A percentile compares a stretch with the other conserved stretches of the same genome.
Conservation (phyloP, 1,140 invertebrate species). For the Polypedilum vanderplanki region DNA sequence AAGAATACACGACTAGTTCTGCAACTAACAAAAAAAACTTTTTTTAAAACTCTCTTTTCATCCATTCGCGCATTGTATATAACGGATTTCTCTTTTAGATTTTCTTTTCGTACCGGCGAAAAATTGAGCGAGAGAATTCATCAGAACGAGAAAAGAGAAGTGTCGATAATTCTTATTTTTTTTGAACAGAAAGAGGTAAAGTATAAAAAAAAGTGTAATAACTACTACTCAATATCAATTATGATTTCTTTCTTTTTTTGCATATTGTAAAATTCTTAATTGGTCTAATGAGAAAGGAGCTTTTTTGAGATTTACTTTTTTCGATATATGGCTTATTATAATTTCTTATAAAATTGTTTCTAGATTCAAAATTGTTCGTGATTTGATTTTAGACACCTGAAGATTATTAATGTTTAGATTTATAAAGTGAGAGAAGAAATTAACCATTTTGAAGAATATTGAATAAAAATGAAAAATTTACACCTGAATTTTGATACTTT, state of each 20-base stretch:
- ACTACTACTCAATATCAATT: neutral
- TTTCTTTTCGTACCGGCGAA: neutral
- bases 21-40: neutral
- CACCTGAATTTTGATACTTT: neutral
- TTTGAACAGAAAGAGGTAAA: neutral
- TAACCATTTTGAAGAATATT: neutral
- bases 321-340: neutral
- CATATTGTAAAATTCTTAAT: constrained; percentile 20
- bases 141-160: too few species aligned
- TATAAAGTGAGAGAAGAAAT: neutral
- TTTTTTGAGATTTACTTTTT: neutral
- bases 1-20: neutral
- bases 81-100: neutral
- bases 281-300: constrained; percentile 3
- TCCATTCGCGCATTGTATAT: neutral
- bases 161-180: neutral
- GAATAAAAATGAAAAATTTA: neutral
- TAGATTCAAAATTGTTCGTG: constrained; percentile 13
- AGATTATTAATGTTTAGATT: neutral
- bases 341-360: neutral
- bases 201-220: neutral
- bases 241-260: neutral
- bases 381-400: constrained; percentile 12
- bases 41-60: neutral
- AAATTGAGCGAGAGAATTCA: neutral